A percentile compares a stretch with the other conserved stretches of the same genome.
Conservation (phyloP, 2,113 vertebrate genomes). For the Hippolais icterina region DNA sequence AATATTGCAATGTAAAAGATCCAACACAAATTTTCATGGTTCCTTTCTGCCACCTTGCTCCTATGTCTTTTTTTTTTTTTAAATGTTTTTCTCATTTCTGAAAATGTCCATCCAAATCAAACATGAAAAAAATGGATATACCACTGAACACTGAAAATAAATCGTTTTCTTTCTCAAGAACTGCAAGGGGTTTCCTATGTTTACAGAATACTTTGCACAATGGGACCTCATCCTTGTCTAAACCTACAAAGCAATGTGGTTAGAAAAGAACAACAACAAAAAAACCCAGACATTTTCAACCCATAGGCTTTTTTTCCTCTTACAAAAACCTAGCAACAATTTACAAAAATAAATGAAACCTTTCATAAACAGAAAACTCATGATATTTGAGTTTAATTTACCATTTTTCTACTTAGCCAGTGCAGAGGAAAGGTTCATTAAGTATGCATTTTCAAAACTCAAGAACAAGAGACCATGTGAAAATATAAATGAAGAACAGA, state of each 20-base stretch:
- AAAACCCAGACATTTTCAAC: background rate
- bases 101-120: background rate
- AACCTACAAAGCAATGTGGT: background rate
- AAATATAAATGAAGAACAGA: background rate
- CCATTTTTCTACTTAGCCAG: background rate
- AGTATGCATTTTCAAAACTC: background rate
- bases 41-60: background rate
- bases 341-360: background rate
- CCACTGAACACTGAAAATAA: background rate
- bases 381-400: background rate
- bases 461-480: background rate
- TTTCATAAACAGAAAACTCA: background rate
- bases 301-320: background rate
- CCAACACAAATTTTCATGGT: background rate
- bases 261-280: background rate
- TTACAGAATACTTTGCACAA: background rate
- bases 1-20: background rate
- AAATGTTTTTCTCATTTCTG: background rate
- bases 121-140: background rate
- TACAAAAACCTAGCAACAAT: background rate
- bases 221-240: background rate
- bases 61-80: accelerated
- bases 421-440: background rate
- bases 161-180: background rate
- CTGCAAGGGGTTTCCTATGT: background rate